Base-by-base conservation (phyloP, 2,888 invertebrate species). In the Gasteruption jaculator region DNA sequence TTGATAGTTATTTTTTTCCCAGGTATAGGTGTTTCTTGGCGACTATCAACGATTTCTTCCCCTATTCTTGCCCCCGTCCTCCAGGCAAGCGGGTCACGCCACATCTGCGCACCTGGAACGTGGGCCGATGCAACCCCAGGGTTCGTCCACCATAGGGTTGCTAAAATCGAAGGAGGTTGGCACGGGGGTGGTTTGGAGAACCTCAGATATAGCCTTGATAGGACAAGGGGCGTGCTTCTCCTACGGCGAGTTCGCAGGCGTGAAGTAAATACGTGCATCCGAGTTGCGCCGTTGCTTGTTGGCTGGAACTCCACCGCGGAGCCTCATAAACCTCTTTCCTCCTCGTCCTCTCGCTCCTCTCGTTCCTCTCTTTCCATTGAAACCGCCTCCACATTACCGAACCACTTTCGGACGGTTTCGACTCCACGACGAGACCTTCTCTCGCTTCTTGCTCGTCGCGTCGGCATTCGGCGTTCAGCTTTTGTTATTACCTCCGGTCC, bases 211-310 rank as follows among this genome's bases (percentile, higher is more conserved):
- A 33, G 43, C 45, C 46, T 59, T 51, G 61, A 63, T 62, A 61
- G 65, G 63, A 62, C 58, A 60, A 59, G 61, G 60, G 68, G 69
- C 68, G 69, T 38, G 34, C 47, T 57, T 55, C 56, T 49, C 53
- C 53, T 51, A n/a, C n/a, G n/a, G 50, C 63, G 57, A 60, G 56
- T 57, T 57, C 60, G 60, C 58, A 58, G 54, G 63, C 60, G 60
- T 54, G 52, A 47, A 50, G 46, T 34, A 20, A 43, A 46, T 48
- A 49, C 52, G 51, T 43, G 48, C 48, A 45, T 43, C 38, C 50
- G 59, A 56, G 59, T 60, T 63, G 61, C 65, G 63, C 64, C 46
- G 45, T 48, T 48, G 43, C 35, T 34, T 16, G 26, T 30, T n/a
- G n/a, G n/a, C n/a, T n/a, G n/a, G n/a, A n/a, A 8, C 30, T 6